phyloP scores from a whole-genome alignment of 2,888 invertebrate genomes.

The Cordilura impudica region DNA sequence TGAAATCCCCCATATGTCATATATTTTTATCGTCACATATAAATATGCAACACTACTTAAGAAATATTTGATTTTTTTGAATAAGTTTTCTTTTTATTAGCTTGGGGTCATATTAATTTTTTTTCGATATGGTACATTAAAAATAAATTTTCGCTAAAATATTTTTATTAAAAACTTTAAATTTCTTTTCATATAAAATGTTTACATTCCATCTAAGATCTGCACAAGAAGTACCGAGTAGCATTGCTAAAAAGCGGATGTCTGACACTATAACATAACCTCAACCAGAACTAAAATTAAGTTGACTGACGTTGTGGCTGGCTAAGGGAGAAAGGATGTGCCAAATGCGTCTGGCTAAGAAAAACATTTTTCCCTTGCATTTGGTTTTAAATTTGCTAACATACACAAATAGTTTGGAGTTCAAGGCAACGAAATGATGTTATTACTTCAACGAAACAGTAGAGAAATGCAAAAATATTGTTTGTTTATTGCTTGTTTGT shows the following conservation, averaged over 20 bases:
- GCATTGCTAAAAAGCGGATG: slow-evolving; percentile 46
- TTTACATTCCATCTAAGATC: no score
- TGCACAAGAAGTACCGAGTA: no score
- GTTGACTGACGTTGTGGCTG: background rate
- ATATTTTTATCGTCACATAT: no score
- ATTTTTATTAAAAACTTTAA: no score
- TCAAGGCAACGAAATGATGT: slow-evolving; percentile 56
- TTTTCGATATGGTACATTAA: no score
- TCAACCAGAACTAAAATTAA: slow-evolving; percentile 32
- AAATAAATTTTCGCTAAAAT: no score
- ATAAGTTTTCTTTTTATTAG: no score
- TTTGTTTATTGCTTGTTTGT: slow-evolving; percentile 45
- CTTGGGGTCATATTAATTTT: no score
- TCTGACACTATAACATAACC: slow-evolving; percentile 55
- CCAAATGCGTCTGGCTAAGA: slow-evolving; percentile 45
- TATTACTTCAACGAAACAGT: slow-evolving; percentile 5
- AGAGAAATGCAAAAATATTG: slow-evolving; percentile 23
- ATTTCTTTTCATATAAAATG: no score
- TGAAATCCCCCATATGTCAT: no score
- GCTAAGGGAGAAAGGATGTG: slow-evolving; percentile 12
- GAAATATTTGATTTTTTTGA: no score
- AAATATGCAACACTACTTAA: no score
- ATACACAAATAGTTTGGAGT: slow-evolving; percentile 47
- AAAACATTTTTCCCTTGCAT: slow-evolving; percentile 24
- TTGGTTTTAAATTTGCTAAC: background rate